phyloP scores from a whole-genome alignment of 2,113 vertebrate genomes.

The Nipponia nippon region DNA sequence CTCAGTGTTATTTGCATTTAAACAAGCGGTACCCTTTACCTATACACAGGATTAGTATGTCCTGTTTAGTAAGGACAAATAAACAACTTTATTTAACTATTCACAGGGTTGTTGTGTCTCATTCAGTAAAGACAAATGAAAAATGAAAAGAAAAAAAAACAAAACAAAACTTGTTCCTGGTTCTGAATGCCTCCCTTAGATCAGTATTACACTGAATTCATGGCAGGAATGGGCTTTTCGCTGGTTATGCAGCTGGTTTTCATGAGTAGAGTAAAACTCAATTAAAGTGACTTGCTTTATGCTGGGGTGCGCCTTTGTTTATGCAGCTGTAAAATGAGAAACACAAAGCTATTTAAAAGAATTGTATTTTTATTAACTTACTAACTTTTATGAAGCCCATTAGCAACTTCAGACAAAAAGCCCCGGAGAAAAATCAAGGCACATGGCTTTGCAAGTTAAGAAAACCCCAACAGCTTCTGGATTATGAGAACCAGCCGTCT shows the following conservation, averaged over 20 bases:
- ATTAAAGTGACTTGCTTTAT: neutral
- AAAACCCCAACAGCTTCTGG: neutral
- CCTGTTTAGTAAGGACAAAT: neutral
- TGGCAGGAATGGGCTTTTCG: neutral
- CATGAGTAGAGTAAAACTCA: neutral
- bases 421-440: neutral
- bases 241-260: neutral
- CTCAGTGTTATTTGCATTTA: neutral
- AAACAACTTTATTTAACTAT: neutral
- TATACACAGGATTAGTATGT: neutral
- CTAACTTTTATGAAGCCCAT: neutral
- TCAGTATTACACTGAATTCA: neutral
- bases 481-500: neutral
- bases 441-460: neutral
- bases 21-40: neutral
- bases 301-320: too few relatives aligned
- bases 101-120: neutral
- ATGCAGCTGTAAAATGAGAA: neutral
- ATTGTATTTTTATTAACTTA: neutral
- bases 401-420: neutral
- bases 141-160: neutral
- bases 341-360: neutral
- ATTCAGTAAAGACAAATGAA: neutral
- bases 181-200: neutral
- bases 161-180: neutral